Evolutionary conservation across 2,113 vertebrate species (phyloP), one percentile per base, ranked within the genome.

Genomic region (Silurus glanis): DNA sequence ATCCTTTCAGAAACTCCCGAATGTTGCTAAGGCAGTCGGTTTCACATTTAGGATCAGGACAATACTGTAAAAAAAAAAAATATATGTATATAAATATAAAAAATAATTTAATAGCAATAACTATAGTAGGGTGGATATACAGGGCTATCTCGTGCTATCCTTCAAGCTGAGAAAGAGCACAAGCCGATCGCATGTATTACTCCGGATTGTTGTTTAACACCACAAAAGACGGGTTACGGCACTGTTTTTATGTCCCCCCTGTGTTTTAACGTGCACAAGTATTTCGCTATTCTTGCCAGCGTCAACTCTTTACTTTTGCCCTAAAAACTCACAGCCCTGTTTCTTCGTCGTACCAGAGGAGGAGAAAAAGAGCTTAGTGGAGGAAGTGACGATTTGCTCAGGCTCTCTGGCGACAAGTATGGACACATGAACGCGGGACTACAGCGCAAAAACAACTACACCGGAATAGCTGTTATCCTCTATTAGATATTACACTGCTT

Each of bases 1-100:
- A 98, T 95, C 97, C 96, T 93, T 95, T 97, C 83, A 99, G 91
- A 94, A 99, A 99, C 92, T 97, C 96, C 84, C 91, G 94, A 89
- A 98, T 97, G 86, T 99, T 99, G 89, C 89, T 89, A 89, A 97
- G 90, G 91, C 97, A 98, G 69, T 97, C 96, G 0, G 93, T 94
- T 95, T 99, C 97, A 58, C 93, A 95, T 91, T 95, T 97, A 85
- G 98, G 97, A 71, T 99, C 98, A 91, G 90, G 91, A 88, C 94
- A 97, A 87, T 95, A 97, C 98, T 99, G 92, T 88, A 93, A 74
- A 92, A 59, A 21, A 0, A 14, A 58, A 49, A 16, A 72, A 37
- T 37, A 37, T 37, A 37, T 37, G 2, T 37, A 37, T 37, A 37
- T 37, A 37, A 37, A 37, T 37, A 2, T 2, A 37, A 37, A 37